Conservation (phyloP, 2,888 invertebrate species). For the Onthophagus sagittarius region DNA sequence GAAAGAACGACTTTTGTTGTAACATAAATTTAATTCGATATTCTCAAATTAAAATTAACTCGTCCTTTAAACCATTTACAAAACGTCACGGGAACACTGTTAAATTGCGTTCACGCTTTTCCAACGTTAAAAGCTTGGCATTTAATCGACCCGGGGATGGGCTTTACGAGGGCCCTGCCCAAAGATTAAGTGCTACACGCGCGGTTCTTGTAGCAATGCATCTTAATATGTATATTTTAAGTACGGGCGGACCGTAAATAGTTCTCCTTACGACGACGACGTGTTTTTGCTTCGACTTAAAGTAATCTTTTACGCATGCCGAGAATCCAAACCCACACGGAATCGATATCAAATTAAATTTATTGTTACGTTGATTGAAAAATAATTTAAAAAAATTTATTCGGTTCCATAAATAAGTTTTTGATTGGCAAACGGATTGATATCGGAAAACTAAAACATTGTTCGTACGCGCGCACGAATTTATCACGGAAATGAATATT, state of each 20-base stretch:
- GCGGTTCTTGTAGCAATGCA: slow-evolving; percentile 16
- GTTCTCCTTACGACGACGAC: neutral
- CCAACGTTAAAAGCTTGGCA: neutral
- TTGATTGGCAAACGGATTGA: neutral
- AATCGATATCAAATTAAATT: neutral
- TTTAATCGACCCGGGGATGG: slow-evolving; percentile 10
- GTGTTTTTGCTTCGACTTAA: neutral
- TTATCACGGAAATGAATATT: too few relatives aligned
- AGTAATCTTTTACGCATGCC: neutral
- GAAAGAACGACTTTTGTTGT: too few relatives aligned
- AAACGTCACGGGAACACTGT: neutral
- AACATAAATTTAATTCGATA: too few relatives aligned
- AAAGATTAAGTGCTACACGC: slow-evolving; percentile 18
- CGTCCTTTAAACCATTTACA: neutral
- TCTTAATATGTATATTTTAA: slow-evolving; percentile 20
- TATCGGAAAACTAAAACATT: too few relatives aligned
- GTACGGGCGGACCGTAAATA: slow-evolving; percentile 4
- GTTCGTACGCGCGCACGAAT: too few relatives aligned
- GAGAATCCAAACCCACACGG: neutral
- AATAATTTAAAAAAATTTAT: too few relatives aligned
- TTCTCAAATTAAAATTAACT: neutral
- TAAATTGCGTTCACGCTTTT: neutral
- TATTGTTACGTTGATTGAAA: neutral
- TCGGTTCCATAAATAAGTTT: neutral
- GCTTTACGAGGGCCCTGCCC: slow-evolving; percentile 2